A percentile compares a stretch with the other conserved stretches of the same genome.
phyloP scores from a whole-genome alignment of 1,140 invertebrate species.

The Dufourea novaeangliae region DNA sequence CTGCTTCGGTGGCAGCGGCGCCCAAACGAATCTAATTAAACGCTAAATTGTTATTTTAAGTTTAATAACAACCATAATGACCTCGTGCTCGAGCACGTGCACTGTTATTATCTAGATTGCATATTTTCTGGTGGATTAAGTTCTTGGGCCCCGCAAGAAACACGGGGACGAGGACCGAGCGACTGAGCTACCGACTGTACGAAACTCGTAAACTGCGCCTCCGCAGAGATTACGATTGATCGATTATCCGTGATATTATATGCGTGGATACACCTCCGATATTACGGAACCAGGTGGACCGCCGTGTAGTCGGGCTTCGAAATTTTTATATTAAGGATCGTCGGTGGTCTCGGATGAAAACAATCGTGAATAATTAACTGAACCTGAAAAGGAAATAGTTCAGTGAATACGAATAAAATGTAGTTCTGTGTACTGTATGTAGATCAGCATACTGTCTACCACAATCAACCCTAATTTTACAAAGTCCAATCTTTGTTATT shows the following conservation, averaged over 20 bases:
- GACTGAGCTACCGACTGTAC: conserved; percentile 20
- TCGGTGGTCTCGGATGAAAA: background rate
- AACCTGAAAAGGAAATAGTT: no score
- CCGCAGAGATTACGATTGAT: conserved; percentile 15
- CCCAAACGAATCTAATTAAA: conserved; percentile 79
- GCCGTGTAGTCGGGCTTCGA: background rate
- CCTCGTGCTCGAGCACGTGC: conserved; percentile 70
- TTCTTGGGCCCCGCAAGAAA: conserved; percentile 68
- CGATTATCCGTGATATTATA: conserved; percentile 49
- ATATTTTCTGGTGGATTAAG: conserved; percentile 81
- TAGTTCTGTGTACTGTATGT: no score
- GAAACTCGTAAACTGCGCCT: conserved; percentile 41
- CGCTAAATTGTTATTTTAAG: conserved; percentile 80
- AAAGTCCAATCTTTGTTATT: no score
- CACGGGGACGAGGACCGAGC: conserved; percentile 2
- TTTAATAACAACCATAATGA: conserved; percentile 80
- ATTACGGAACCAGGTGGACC: conserved; percentile 2
- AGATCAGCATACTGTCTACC: no score
- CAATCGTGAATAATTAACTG: background rate
- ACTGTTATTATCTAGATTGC: conserved; percentile 81
- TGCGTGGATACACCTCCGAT: background rate
- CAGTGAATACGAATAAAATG: no score
- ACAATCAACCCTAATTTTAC: no score
- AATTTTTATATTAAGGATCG: conserved; percentile 12
- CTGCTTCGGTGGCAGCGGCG: conserved; percentile 21